Conservation (phyloP, 2,888 invertebrate species). For the Crepidodera aurea region DNA sequence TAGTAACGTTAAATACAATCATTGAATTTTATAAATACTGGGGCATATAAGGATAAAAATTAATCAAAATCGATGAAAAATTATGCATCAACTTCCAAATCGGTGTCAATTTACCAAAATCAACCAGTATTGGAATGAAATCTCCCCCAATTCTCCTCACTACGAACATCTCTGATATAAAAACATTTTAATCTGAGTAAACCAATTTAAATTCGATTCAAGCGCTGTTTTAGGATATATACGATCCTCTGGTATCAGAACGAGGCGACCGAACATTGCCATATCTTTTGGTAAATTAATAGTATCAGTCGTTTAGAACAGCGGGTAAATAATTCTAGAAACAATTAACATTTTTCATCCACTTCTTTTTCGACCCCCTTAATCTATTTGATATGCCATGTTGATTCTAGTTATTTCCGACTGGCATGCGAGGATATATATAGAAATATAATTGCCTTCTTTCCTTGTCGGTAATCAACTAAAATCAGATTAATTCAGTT, state of each 20-base stretch:
- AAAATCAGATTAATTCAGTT: neutral
- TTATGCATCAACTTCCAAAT: too few relatives aligned
- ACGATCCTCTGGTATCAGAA: neutral
- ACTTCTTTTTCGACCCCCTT: conserved; percentile 9
- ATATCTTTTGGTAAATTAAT: conserved; percentile 12
- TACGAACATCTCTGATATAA: too few relatives aligned
- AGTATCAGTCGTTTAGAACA: conserved; percentile 2
- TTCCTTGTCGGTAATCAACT: conserved; percentile 3
- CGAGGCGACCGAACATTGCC: neutral
- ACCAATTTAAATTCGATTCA: too few relatives aligned
- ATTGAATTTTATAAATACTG: too few relatives aligned
- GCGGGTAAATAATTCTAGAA: conserved; percentile 7
- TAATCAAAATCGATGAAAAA: too few relatives aligned
- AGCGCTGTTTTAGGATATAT: too few relatives aligned
- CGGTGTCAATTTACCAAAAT: too few relatives aligned
- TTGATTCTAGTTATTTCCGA: conserved; percentile 23
- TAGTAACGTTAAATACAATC: too few relatives aligned
- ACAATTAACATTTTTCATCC: conserved; percentile 19
- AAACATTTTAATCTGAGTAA: too few relatives aligned
- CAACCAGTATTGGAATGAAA: too few relatives aligned
- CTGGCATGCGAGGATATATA: conserved; percentile 23
- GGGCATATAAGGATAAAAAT: too few relatives aligned
- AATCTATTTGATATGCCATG: conserved; percentile 25
- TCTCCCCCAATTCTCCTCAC: too few relatives aligned
- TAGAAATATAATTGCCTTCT: conserved; percentile 18